These are phyloP conservation scores for Salmo trutta DNA, from an alignment of 2,797 vertebrate species.

Conservation along the genomic window DNA sequence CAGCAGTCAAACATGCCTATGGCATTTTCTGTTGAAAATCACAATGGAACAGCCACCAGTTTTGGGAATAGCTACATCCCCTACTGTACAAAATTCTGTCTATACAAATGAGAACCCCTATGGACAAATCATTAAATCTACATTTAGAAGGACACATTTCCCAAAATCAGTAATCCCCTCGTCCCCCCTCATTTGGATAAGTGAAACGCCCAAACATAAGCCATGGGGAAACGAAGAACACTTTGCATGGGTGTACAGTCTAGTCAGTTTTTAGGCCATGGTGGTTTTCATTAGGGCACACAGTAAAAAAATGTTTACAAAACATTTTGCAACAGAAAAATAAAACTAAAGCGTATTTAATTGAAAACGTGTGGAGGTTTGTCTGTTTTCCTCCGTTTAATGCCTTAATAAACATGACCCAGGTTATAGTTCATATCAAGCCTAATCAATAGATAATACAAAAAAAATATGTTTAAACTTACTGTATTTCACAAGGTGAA, in stretches of 20 bases:
- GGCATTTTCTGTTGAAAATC: not conserved
- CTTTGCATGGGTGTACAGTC: not conserved
- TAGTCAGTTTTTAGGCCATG: not conserved
- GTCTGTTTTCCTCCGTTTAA: not conserved
- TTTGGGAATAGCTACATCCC: not conserved
- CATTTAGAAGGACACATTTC: not conserved
- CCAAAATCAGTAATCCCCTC: too few species aligned
- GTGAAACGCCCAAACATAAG: not conserved
- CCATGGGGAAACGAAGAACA: not conserved
- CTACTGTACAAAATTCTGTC: not conserved
- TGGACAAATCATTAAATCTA: not conserved
- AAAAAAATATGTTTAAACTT: not conserved
- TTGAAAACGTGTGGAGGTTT: not conserved
- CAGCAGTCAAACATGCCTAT: not conserved
- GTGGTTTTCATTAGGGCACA: not conserved
- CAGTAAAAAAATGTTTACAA: not conserved
- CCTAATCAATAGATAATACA: not conserved
- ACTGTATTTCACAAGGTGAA: not conserved
- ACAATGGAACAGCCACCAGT: not conserved
- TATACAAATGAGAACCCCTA: too few species aligned
- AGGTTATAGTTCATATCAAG: not conserved
- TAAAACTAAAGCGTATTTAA: not conserved
- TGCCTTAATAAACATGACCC: not conserved
- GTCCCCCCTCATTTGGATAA: not conserved
- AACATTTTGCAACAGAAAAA: not conserved